Evolutionary conservation across 64 coral and sea anemone species (phyloP), one percentile per base, ranked within the genome.

Genomic region (Dendronephthya gigantea): DNA sequence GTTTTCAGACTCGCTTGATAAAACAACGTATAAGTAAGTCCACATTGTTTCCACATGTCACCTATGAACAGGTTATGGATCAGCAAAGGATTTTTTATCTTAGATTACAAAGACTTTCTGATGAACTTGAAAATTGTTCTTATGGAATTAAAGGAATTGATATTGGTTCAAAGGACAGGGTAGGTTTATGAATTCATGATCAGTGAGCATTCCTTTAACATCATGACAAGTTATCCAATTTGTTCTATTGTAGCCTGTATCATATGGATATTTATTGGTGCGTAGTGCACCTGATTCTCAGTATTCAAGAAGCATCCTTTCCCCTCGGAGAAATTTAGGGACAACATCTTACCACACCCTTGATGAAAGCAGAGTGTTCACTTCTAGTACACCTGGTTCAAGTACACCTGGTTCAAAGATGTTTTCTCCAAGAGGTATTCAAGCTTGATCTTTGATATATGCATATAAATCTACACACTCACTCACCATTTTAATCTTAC

Each of bases 251-350:
- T 49, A 97, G 94, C 82, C 79, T 29, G 94, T 97, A 36, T 97
- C 94, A 31, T 97, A 97, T 83, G 90, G 94, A 58, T 84, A 92
- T 52, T 88, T 97, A 10, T 89, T 97, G 55, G 92, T 89, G 10
- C 90, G 91, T 34, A 83, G 86, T 0, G 93, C 85, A 33, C 30
- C 86, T 51, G 86, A 40, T 88, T 34, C 70, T 17, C 83, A 83
- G 69, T 62, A 29, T 11, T 11, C 43, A 43, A 32, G 59, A 83
- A 88, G 83, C 40, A 25, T 32, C 1, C 75, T 88, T 33, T 37
- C 72, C 28, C 33, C 87, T 10, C 45, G 39, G 52, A 87, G 82
- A 39, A 82, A 70, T 43, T 45, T 83, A 35, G 55, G 17, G 19
- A 2, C 25, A 1, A 23, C 55, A n/a, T 5, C 55, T 22, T n/a